Evolutionary conservation across 2,113 vertebrate species (phyloP).

Genomic region (Elephantulus edwardii): DNA sequence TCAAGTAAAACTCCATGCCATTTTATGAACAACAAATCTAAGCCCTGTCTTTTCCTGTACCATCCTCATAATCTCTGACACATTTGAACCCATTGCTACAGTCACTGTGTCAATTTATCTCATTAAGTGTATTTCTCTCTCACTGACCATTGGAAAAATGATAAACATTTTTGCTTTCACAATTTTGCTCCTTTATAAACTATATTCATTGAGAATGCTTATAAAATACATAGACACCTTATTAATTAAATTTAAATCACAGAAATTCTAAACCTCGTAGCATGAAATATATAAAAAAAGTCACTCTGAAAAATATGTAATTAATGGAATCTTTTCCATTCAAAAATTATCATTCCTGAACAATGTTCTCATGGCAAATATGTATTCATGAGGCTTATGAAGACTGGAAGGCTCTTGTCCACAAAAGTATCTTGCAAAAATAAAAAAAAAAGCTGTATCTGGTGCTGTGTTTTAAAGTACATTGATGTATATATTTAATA

Average conservation of each 20-base stretch:
- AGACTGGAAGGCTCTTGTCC: not conserved
- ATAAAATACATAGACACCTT: slow-evolving; percentile 65
- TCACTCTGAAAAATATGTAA: slow-evolving; percentile 60
- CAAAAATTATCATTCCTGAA: slow-evolving; percentile 55
- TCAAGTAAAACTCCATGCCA: too few relatives aligned
- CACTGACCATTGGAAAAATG: slow-evolving; percentile 76
- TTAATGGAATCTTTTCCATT: slow-evolving; percentile 63
- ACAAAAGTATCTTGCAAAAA: slow-evolving; percentile 21
- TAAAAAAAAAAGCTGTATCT: slow-evolving; percentile 33
- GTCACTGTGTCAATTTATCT: too few relatives aligned
- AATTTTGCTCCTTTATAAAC: slow-evolving; percentile 79
- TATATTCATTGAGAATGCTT: slow-evolving; percentile 64
- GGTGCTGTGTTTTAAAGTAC: slow-evolving; percentile 30
- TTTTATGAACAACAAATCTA: too few relatives aligned
- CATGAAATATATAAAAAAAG: not conserved
- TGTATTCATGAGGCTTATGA: slow-evolving; percentile 42
- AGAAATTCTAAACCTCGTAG: slow-evolving; percentile 32
- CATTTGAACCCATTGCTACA: too few relatives aligned
- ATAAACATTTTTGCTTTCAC: slow-evolving; percentile 80
- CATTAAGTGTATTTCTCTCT: too few relatives aligned
- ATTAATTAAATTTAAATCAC: slow-evolving; percentile 64
- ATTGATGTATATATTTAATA: slow-evolving; percentile 51
- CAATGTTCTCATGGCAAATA: slow-evolving; percentile 48
- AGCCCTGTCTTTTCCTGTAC: too few relatives aligned
- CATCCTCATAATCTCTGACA: too few relatives aligned